Percentiles rank a stretch among this genome's conserved stretches.
These are phyloP conservation scores for Selenia dentaria DNA, from an alignment of 2,888 invertebrate species.

Conservation along the genomic window DNA sequence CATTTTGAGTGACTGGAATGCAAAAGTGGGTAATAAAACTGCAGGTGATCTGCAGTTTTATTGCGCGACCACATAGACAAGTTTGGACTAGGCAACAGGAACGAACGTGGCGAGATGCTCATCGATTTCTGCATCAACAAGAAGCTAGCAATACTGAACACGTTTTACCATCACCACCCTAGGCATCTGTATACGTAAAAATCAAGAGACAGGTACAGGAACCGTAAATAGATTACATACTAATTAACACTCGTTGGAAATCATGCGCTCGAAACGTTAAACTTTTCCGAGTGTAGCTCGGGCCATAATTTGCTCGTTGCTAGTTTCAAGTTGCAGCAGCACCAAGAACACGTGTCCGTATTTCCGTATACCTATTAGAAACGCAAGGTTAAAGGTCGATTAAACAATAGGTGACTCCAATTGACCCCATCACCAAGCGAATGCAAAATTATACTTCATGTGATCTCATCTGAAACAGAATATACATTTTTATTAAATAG, in stretches of 20 bases:
- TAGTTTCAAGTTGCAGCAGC: too few relatives aligned
- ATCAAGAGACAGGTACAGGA: constrained; percentile 12
- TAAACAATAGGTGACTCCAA: too few relatives aligned
- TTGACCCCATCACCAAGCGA: too few relatives aligned
- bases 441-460: too few relatives aligned
- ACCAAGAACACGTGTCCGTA: too few relatives aligned
- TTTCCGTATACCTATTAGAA: too few relatives aligned
- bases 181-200: constrained; percentile 23
- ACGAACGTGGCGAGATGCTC: constrained; percentile 5
- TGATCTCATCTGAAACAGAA: too few relatives aligned
- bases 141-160: constrained; percentile 17
- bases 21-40: neutral
- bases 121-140: constrained; percentile 6
- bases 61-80: neutral
- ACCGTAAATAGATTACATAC: constrained; percentile 30
- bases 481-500: too few relatives aligned
- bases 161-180: constrained; percentile 18
- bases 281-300: constrained; percentile 15
- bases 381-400: too few relatives aligned
- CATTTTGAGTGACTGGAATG: constrained; percentile 4
- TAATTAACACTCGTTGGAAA: constrained; percentile 19
- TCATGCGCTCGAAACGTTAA: constrained; percentile 8
- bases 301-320: constrained; percentile 15
- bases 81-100: constrained; percentile 5
- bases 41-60: neutral